Evolutionary conservation across 2,888 invertebrate species (phyloP).

Genomic region (Cosmia pyralina): DNA sequence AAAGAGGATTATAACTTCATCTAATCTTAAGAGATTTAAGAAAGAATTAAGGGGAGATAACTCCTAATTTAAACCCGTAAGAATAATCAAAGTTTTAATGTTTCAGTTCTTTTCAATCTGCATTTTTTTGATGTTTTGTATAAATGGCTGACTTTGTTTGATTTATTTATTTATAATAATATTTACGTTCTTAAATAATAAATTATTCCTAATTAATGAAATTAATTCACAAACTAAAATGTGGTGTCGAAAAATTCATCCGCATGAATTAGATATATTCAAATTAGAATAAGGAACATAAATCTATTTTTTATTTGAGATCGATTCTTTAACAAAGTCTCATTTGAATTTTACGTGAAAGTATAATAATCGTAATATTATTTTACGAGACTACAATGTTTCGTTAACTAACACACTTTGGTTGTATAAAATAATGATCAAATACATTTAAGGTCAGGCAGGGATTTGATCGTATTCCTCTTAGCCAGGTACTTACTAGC

Average conservation of each 20-base stretch:
- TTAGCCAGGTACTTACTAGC: no score
- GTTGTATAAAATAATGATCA: neutral
- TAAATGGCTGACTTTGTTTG: constrained; percentile 13
- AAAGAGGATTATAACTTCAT: constrained; percentile 74
- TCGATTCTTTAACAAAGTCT: neutral
- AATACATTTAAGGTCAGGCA: neutral
- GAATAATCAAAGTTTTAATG: constrained; percentile 70
- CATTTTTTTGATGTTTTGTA: constrained; percentile 53
- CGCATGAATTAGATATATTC: no score
- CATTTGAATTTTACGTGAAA: neutral
- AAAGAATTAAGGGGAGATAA: constrained; percentile 71
- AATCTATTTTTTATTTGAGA: neutral
- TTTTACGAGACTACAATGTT: neutral
- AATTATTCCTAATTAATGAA: no score
- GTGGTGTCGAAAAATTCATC: no score
- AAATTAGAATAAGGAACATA: no score
- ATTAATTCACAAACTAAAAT: no score
- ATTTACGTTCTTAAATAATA: no score
- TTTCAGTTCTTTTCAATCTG: constrained; percentile 68
- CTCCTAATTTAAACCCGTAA: constrained; percentile 71
- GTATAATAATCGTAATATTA: neutral
- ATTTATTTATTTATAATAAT: no score
- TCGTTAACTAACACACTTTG: neutral
- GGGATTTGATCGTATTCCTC: no score
- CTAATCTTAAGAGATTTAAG: constrained; percentile 66